phyloP scores from a whole-genome alignment of 2,113 vertebrate species.

The Antigone vipio region DNA sequence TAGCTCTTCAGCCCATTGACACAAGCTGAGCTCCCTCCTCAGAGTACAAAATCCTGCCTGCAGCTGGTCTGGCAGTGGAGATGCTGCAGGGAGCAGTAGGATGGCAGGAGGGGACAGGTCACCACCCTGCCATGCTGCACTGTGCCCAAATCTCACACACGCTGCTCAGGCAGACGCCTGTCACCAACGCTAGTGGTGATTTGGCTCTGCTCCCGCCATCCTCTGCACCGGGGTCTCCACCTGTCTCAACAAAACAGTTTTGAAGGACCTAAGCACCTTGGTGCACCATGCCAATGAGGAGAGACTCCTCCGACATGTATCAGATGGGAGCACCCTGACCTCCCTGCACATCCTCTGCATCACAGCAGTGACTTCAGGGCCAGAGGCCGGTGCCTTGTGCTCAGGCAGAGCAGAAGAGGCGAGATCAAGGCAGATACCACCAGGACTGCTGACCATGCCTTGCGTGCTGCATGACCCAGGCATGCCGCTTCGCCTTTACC shows the following conservation, averaged over 20 bases:
- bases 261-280: not conserved
- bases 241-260: not conserved
- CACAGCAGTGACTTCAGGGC: not conserved
- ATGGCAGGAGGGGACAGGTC: not conserved
- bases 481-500: fast-evolving
- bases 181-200: not conserved
- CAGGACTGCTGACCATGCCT: fast-evolving
- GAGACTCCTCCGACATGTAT: fast-evolving
- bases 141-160: not conserved
- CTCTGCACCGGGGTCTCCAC: not conserved
- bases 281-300: fast-evolving
- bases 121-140: not conserved
- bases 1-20: not conserved
- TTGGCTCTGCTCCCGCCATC: not conserved
- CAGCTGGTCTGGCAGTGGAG: not conserved
- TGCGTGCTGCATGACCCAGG: fast-evolving
- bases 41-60: not conserved
- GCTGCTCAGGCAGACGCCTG: not conserved
- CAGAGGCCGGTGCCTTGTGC: fast-evolving
- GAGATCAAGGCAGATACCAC: not conserved
- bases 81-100: not conserved
- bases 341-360: not conserved
- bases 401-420: not conserved
- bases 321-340: not conserved
- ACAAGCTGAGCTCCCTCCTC: not conserved